Base-by-base conservation (phyloP, 1,140 invertebrate genomes). In the Drosophila bifasciata region DNA sequence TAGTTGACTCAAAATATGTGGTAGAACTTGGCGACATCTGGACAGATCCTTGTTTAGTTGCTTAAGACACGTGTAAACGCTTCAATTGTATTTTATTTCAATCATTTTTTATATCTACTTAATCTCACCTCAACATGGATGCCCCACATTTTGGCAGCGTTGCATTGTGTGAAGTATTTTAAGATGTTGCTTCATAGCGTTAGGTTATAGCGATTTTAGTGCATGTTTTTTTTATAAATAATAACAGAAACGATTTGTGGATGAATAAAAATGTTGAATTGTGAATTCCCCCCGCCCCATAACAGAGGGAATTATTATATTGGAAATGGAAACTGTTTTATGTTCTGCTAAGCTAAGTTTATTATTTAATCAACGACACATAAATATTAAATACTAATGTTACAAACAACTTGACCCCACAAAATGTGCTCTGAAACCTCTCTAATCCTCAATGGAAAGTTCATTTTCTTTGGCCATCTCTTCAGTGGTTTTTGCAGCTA, bases 251-350 rank as follows among this genome's bases (percentile, higher is more conserved):
- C 62, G 58, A 85, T 63, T 85, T 84, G 45, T 80, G 74, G 74
- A 17, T 56, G 45, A 81, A 86, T 81, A 74, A 85, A 36, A 86
- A 50, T 61, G 81, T 81, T 85, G 50, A 85, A 85, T 79, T 59
- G 17, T 79, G 57, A 72, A 72, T 55, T 32, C 5, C 1, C 19
- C 19, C 3, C 11, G 28, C 23, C 3, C 17, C 15, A 23, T n/a
- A 13, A 13, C 4, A 36, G 9, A 36, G 9, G 28, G 28, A 13
- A 13, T 21, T 17, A 11, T 11, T 32, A 13, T 39, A 41, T 13
- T 28, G 53, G 50, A 32, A 36, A 16, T 25, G n/a, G 3, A 4
- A 8, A 2, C 2, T 23, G 5, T 17, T 45, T 4, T 36, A 36
- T 13, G 0, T 13, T 36, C 28, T 9, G 3, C 2, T 21, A 9